These are phyloP conservation scores for Channa striata DNA, from an alignment of 2,797 vertebrate genomes.

Conservation along the genomic window DNA sequence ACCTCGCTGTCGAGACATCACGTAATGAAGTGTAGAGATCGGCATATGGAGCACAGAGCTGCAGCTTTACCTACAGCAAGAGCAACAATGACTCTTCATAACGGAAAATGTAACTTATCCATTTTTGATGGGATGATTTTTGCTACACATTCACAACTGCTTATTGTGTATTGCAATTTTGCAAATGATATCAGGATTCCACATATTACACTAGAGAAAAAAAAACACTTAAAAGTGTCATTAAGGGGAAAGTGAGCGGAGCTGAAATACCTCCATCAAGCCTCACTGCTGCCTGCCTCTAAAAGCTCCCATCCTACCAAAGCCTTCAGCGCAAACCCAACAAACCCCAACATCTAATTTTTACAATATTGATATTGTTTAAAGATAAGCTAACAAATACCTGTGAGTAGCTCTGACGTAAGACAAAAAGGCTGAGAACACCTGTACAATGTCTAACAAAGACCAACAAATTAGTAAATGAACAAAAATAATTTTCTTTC, in stretches of 20 bases:
- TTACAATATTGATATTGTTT: neutral
- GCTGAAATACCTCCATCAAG: slow-evolving; percentile 18
- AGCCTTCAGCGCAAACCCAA: slow-evolving; percentile 5
- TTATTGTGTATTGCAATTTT: neutral
- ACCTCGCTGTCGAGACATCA: neutral
- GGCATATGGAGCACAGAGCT: neutral
- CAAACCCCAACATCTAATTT: slow-evolving; percentile 31
- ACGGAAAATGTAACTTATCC: neutral
- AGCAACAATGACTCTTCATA: neutral
- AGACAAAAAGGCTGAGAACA: too few species aligned
- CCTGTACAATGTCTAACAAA: too few species aligned
- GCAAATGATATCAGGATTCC: neutral
- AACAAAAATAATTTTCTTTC: too few species aligned
- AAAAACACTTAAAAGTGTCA: neutral
- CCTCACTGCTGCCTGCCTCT: slow-evolving; percentile 10
- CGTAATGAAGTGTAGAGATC: neutral
- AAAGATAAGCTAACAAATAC: slow-evolving; percentile 13
- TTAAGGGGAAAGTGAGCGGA: neutral
- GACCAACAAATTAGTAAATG: too few species aligned
- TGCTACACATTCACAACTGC: too few species aligned
- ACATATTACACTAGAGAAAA: neutral
- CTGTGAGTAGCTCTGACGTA: too few species aligned
- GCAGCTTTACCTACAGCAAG: neutral
- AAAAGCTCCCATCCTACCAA: slow-evolving; percentile 43
- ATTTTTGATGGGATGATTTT: neutral